A percentile compares a stretch with the other conserved stretches of the same genome.
These are phyloP conservation scores for Loripinus fragilis DNA, from an alignment of 2,888 invertebrate species.

Conservation along the genomic window DNA sequence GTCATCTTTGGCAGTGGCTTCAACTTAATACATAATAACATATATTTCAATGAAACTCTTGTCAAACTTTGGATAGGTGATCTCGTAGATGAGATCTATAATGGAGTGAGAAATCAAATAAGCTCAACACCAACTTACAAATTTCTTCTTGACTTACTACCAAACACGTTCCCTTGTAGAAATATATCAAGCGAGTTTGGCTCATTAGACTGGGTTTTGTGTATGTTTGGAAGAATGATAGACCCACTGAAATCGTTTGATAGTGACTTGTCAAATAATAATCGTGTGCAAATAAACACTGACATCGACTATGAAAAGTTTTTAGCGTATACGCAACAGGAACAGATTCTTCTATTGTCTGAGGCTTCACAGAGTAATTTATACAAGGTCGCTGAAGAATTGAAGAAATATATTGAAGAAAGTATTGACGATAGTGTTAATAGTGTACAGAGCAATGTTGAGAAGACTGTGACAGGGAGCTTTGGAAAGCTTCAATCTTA, in stretches of 20 bases:
- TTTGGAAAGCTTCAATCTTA: neutral
- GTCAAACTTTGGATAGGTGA: too few species aligned
- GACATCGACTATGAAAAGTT: neutral
- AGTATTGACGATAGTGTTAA: neutral
- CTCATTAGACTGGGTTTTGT: neutral
- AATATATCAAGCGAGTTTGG: neutral
- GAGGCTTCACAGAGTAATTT: neutral
- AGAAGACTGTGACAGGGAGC: neutral
- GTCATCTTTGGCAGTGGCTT: too few species aligned
- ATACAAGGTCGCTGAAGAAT: neutral
- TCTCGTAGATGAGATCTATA: too few species aligned
- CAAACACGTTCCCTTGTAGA: neutral
- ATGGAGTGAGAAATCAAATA: too few species aligned
- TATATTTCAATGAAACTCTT: too few species aligned
- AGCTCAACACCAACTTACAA: too few species aligned
- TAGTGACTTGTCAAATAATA: neutral
- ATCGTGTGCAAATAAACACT: neutral
- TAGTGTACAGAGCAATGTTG: neutral
- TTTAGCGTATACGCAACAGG: neutral
- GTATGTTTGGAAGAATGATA: neutral
- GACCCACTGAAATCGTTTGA: neutral
- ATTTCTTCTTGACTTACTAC: neutral
- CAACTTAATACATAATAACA: too few species aligned
- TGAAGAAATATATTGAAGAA: neutral
- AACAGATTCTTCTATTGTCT: neutral